phyloP scores from a whole-genome alignment of 2,888 invertebrate species.

The Junonia oenone region DNA sequence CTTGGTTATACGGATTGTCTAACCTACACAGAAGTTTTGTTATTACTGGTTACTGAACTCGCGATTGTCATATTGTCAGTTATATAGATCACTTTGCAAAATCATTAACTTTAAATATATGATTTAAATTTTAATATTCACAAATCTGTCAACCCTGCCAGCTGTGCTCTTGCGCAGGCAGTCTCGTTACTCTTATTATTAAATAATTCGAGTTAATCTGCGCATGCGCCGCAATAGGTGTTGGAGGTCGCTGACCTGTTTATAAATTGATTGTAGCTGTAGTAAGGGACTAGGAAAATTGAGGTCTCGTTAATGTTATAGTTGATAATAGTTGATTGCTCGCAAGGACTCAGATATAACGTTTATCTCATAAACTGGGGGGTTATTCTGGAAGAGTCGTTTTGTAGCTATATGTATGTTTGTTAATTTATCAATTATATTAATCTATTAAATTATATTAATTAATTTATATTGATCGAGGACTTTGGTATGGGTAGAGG shows the following conservation, averaged over 20 bases:
- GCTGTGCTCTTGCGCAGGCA: conserved; percentile 30
- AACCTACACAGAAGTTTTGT: too few relatives aligned
- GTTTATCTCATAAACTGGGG: neutral
- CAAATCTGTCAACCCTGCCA: conserved; percentile 2
- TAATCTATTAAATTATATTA: too few relatives aligned
- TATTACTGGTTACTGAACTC: too few relatives aligned
- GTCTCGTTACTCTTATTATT: conserved; percentile 33
- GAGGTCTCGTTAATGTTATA: conserved; percentile 15
- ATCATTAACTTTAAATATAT: too few relatives aligned
- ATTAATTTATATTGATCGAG: too few relatives aligned
- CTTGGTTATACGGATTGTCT: too few relatives aligned
- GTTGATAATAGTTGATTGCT: conserved; percentile 21
- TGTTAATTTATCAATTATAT: too few relatives aligned
- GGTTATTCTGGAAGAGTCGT: neutral
- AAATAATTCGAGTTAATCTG: conserved; percentile 46
- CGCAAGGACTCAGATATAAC: conserved; percentile 15
- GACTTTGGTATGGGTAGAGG: too few relatives aligned
- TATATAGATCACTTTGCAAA: too few relatives aligned
- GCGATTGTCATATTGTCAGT: too few relatives aligned
- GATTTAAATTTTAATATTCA: neutral
- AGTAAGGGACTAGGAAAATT: conserved; percentile 14
- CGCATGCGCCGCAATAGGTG: conserved; percentile 50
- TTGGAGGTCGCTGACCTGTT: conserved; percentile 58
- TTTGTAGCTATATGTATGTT: neutral
- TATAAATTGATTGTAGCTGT: conserved; percentile 47